These are phyloP conservation scores for Calcarius ornatus DNA, from an alignment of 2,113 vertebrate species.

Conservation along the genomic window DNA sequence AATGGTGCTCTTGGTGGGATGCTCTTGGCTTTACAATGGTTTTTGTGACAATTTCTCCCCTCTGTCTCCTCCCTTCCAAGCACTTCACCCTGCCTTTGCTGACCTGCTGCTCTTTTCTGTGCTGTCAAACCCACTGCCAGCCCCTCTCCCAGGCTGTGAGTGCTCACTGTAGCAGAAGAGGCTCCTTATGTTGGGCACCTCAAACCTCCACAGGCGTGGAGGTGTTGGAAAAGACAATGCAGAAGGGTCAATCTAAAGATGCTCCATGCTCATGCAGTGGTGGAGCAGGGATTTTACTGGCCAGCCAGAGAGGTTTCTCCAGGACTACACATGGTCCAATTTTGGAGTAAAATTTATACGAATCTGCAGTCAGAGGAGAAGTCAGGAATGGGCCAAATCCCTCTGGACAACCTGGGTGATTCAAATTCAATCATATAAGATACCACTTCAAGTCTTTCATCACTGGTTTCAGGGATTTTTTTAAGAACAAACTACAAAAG, in stretches of 20 bases:
- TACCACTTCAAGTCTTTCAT: neutral
- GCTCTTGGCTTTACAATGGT: neutral
- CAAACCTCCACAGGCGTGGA: neutral
- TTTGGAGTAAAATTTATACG: neutral
- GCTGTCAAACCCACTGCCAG: neutral
- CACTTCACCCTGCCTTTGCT: neutral
- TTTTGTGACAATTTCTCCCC: neutral
- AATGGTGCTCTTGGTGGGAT: no score
- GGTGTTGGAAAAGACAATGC: neutral
- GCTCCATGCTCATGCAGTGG: neutral
- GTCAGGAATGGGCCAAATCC: neutral
- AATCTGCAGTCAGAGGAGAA: neutral
- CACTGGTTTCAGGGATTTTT: neutral
- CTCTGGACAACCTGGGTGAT: neutral
- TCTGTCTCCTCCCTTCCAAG: neutral
- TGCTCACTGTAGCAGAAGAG: neutral
- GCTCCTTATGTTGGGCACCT: neutral
- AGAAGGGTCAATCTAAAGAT: neutral
- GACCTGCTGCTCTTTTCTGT: neutral
- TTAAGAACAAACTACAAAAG: neutral
- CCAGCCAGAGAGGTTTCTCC: neutral
- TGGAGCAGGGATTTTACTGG: neutral
- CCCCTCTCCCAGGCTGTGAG: accelerated
- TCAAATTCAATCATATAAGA: neutral
- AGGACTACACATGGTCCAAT: neutral